Conservation (phyloP, 2,888 invertebrate genomes). For the Drosophila borborema region DNA sequence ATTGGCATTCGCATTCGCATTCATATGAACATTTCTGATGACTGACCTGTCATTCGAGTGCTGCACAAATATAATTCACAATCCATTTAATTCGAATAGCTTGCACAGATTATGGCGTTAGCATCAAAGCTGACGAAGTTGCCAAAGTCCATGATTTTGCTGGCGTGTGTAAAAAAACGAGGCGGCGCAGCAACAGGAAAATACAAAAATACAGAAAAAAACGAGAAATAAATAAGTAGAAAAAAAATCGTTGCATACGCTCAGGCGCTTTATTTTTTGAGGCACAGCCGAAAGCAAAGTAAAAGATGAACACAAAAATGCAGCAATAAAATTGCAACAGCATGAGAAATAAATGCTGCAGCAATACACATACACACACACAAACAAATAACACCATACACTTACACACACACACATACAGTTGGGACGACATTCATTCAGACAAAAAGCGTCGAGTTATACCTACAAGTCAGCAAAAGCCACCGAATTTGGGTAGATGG, state of each 20-base stretch:
- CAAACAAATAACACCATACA: not conserved
- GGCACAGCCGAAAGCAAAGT: constrained; percentile 26
- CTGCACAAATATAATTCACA: constrained; percentile 60
- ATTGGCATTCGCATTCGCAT: constrained; percentile 11
- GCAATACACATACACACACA: constrained; percentile 18
- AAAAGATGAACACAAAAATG: constrained; percentile 41
- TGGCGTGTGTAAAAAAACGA: constrained; percentile 42
- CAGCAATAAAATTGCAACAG: constrained; percentile 54
- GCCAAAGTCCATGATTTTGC: constrained; percentile 47
- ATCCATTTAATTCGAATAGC: constrained; percentile 69
- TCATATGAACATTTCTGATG: constrained; percentile 37
- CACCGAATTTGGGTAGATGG: constrained; percentile 5
- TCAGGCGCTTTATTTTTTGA: constrained; percentile 45
- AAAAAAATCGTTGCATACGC: constrained; percentile 65
- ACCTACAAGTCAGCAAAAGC: constrained; percentile 43
- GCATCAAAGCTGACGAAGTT: constrained; percentile 48
- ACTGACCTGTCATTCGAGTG: constrained; percentile 36
- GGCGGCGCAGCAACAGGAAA: constrained; percentile 7
- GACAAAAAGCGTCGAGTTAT: constrained; percentile 67
- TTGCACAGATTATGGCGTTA: constrained; percentile 32
- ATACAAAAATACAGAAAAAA: constrained; percentile 33
- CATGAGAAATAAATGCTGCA: constrained; percentile 50
- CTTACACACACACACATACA: constrained; percentile 7
- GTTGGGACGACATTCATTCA: constrained; percentile 59
- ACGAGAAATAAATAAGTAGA: too few species aligned